Base-by-base conservation (phyloP, 2,888 invertebrate species). In the Pasiphila rectangulata region DNA sequence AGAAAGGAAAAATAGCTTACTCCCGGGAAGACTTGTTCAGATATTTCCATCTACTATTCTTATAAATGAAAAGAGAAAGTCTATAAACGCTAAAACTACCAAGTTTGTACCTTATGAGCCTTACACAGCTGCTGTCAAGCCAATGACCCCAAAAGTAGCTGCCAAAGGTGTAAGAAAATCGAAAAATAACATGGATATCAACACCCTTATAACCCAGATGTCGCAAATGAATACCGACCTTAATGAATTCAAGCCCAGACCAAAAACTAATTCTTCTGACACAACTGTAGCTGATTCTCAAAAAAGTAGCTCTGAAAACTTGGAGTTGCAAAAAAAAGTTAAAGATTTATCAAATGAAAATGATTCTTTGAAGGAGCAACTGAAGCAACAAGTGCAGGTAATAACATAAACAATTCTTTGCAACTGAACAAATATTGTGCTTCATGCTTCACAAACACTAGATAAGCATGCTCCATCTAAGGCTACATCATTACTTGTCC, bases 101-200 rank as follows among this genome's bases (percentile, higher is more conserved):
- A 96, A 94, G 70, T 96, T 96, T 76, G 91, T 97, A 21, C 96
- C 96, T 0, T 96, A 95, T 61, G 96, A 97, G 69, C 96, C 96
- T 0, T 96, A 96, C 69, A 93, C 95, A 67, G 95, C 93, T 9
- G 96, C 96, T 37, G 94, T 95, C 0, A 94, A 93, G 68, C 94
- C 95, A 4, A 94, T 96, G 52, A 86, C 93, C 12, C 91, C 93
- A 0, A 78, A 79, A 52, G 74, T 87, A 51, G 78, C 80, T 38
- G 66, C 70, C 12, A 83, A 80, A 67, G 69, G 73, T n/a, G 60
- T 65, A n/a, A 83, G 81, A 56, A 83, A 79, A 56, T 87, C 83
- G 0, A 84, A 63, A 61, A 92, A 92, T 56, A 92, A 92, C 64
- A 87, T 93, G 68, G 93, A 93, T 59, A 91, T 93, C 27, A 91